Evolutionary conservation across 2,888 invertebrate genomes (phyloP), one percentile per base, ranked within the genome.

Genomic region (Cyaniris semiargus): DNA sequence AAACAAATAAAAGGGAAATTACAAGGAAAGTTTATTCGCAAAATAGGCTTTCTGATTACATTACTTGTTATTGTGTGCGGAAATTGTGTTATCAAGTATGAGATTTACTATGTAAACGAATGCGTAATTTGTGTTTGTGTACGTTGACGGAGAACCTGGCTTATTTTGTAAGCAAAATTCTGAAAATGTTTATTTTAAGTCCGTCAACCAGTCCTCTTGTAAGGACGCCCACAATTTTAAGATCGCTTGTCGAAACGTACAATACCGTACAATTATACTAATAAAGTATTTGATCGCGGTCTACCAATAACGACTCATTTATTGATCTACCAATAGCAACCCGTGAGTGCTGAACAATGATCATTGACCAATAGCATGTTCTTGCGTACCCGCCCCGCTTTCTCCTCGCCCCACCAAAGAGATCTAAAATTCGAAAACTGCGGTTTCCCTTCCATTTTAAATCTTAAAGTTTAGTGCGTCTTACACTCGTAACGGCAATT

Each of bases 51-150:
- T 66, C 66, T 27, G 66, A 23, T 58, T 58, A 21, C 56, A 60
- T 21, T 60, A 60, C 21, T 27, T 66, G 27, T 66, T 66, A 27
- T 66, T 66, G 15, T 66, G 6, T 66, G 66, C 66, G 27, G 66
- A 66, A 66, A 66, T 27, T 66, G 27, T 66, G 66, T 66, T 66
- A 66, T 66, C 66, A 66, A 66, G 66, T 66, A 15, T 66, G 15
- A 27, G 66, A 27, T 66, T 66, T 27, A 15, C 66, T 66, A 27
- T 27, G 27, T 66, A 66, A 66, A 66, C 27, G 4, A 15, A 27
- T 4, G 58, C 2, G 58, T 60, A 66, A 66, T 66, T 15, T 66
- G 66, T 66, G 4, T 66, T 5, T 27, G 15, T 27, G 1, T 15
- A 66, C 5, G 1, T 15, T 60, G 10, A 23, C 8, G 1, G 2